phyloP scores from a whole-genome alignment of 2,888 invertebrate genomes.

The Pollenia labialis region DNA sequence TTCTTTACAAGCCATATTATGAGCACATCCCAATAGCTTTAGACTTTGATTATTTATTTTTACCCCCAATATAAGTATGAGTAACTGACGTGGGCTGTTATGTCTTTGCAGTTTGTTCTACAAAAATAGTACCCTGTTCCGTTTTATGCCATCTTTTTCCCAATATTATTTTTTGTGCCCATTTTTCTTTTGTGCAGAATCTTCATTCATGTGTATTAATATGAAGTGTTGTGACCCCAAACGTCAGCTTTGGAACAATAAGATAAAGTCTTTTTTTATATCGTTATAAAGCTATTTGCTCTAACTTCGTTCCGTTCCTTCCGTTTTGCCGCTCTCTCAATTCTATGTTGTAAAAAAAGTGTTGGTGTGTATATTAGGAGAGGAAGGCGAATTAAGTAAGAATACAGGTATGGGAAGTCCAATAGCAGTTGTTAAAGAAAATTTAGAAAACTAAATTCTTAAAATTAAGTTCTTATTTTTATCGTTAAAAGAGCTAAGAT shows the following conservation, averaged over 20 bases:
- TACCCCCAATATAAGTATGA: not conserved
- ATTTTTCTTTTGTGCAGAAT: conserved; percentile 14
- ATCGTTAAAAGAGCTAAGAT: no score
- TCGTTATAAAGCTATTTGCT: conserved; percentile 48
- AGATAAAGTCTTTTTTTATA: conserved; percentile 59
- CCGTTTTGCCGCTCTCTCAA: not conserved
- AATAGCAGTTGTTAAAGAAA: no score
- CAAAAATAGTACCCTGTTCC: conserved; percentile 20
- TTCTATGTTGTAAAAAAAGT: not conserved
- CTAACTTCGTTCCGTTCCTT: not conserved
- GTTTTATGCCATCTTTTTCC: conserved; percentile 26
- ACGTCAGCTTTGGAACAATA: conserved; percentile 64
- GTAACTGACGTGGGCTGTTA: conserved; percentile 30
- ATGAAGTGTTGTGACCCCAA: conserved; percentile 73
- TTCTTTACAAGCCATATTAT: no score
- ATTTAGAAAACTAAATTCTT: no score
- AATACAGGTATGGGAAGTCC: not conserved
- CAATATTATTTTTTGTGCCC: conserved; percentile 13
- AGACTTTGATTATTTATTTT: no score
- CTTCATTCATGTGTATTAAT: conserved; percentile 51
- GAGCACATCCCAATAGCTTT: no score
- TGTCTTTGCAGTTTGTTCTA: conserved; percentile 15
- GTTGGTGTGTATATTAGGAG: not conserved
- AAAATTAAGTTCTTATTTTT: no score
- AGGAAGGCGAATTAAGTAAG: not conserved